Conservation (phyloP, 2,888 invertebrate genomes). For the Deladenus siricidicola region DNA sequence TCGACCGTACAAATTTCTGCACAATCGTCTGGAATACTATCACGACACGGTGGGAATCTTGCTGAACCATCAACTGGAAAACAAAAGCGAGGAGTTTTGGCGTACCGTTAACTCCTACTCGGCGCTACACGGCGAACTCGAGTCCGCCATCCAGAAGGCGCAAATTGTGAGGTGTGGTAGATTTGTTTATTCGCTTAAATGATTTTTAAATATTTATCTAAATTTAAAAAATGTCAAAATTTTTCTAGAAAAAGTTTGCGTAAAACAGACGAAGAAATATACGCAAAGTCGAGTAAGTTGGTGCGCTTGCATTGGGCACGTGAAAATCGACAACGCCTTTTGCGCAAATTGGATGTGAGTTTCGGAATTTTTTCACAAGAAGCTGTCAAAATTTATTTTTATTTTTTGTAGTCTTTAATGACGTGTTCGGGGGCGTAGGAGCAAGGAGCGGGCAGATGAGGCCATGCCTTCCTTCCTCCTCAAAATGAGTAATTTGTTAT, state of each 20-base stretch:
- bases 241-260: constrained; percentile 23
- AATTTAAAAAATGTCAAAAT: neutral
- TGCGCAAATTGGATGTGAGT: constrained; percentile 32
- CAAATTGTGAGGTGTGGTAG: constrained; percentile 6
- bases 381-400: too few relatives aligned
- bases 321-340: constrained; percentile 34
- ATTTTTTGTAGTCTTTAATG: too few relatives aligned
- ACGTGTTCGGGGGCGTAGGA: too few relatives aligned
- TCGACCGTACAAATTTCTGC: constrained; percentile 27
- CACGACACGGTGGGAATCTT: constrained; percentile 48
- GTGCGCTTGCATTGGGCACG: constrained; percentile 34
- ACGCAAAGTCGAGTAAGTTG: constrained; percentile 35
- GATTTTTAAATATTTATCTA: neutral
- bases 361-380: too few relatives aligned
- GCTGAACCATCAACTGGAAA: constrained; percentile 67
- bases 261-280: constrained; percentile 16
- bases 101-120: constrained; percentile 97
- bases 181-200: too few relatives aligned
- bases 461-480: too few relatives aligned
- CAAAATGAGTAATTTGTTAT: too few relatives aligned
- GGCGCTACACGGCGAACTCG: constrained; percentile 87
- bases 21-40: constrained; percentile 41
- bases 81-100: constrained; percentile 92
- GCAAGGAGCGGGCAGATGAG: too few relatives aligned
- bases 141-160: constrained; percentile 53